Evolutionary conservation across 2,888 invertebrate genomes (phyloP), one percentile per base, ranked within the genome.

Genomic region (Ceraclea dissimilis): DNA sequence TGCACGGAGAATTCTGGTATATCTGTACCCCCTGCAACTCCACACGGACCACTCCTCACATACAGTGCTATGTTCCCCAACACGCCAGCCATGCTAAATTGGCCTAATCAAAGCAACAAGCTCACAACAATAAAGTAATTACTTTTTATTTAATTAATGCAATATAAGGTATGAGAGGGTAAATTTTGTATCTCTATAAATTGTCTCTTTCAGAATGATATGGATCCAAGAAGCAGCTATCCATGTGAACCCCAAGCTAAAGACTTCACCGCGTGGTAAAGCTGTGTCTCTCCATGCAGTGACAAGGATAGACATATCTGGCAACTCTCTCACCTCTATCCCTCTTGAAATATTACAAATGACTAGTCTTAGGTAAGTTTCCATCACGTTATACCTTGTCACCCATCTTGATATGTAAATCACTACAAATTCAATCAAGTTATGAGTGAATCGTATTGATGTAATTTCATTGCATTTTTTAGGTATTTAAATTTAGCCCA

Each of bases 291-390:
- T 95, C n/a, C 88, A 87, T 66, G 94, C 96, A 0, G 86, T 99
- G 57, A 99, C 98, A 0, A 80, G 96, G 39, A 76, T 98, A 21
- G 98, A 99, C 71, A 80, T 98, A 44, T 94, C 96, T 6, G 86
- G 88, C 68, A 99, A 98, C 72, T 84, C 86, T 57, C 78, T 99
- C 51, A 80, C 83, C 0, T 76, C 81, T 21, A 71, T 98, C 63
- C 98, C 98, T 0, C 72, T 84, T 1, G 85, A 86, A 56, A 76
- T 98, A 49, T 94, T 97, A 70, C 84, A 88, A 60, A 75, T 96
- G 65, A 82, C 85, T 60, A 93, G 93, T 66, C 73, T 95, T 47
- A 83, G 82, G 78, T 82, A 63, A 67, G 39, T 49, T 22, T 19
- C 17, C 67, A 33, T 8, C 33, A n/a, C n/a, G n/a, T n/a, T n/a